Evolutionary conservation across 2,113 vertebrate genomes (phyloP).

Genomic region (Atrichornis clamosus): DNA sequence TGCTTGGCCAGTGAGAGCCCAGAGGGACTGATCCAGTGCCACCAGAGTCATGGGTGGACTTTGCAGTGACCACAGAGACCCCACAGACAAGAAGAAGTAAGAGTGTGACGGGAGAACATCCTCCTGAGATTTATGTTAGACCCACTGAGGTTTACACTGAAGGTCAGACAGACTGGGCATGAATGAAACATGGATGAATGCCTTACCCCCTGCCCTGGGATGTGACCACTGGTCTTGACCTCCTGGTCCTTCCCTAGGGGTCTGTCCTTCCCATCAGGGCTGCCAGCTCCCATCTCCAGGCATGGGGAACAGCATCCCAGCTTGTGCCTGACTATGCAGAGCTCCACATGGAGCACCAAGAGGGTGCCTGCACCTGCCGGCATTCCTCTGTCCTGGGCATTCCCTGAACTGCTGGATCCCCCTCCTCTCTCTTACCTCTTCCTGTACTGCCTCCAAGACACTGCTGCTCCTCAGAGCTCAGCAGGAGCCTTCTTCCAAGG

Average conservation of each 20-base stretch:
- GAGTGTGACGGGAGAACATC: not conserved
- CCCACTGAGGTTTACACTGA: not conserved
- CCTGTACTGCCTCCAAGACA: not conserved
- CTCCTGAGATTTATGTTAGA: not conserved
- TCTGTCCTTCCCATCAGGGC: not conserved
- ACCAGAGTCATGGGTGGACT: not conserved
- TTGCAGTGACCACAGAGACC: not conserved
- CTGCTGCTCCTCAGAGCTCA: not conserved
- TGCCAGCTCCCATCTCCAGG: not conserved
- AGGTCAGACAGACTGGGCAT: not conserved
- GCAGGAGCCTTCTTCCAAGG: not conserved
- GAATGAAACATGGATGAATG: not conserved
- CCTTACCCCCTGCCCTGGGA: not conserved
- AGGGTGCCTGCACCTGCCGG: fast-evolving
- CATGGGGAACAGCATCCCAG: not conserved
- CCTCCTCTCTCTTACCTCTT: not conserved
- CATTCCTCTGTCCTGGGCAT: not conserved
- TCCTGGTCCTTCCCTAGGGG: not conserved
- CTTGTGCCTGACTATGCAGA: not conserved
- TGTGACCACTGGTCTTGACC: not conserved
- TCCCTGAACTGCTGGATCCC: not conserved
- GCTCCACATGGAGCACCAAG: fast-evolving
- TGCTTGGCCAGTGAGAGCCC: not conserved
- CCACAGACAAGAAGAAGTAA: not conserved
- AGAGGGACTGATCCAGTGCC: not conserved